Percentiles rank a stretch among this genome's conserved stretches.
These are phyloP conservation scores for Spodoptera litura DNA, from an alignment of 1,140 invertebrate genomes.

Conservation along the genomic window DNA sequence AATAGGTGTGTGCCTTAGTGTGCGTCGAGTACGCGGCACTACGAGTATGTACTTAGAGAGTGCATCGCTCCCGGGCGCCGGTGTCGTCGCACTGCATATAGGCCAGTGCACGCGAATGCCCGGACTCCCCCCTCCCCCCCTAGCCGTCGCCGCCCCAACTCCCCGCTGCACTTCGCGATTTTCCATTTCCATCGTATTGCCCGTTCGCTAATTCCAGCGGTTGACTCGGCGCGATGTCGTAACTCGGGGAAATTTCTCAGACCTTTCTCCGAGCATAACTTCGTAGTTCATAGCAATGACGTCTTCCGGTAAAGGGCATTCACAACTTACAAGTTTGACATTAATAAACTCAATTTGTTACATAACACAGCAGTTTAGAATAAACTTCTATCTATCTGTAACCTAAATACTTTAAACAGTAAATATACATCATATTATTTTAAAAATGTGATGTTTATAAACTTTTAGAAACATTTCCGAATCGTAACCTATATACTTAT, in stretches of 20 bases:
- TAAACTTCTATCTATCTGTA: constrained; percentile 28
- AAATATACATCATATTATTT: not conserved
- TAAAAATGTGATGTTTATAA: too few species aligned
- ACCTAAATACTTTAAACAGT: too few species aligned
- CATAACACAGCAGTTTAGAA: constrained; percentile 46
- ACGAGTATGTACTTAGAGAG: constrained; percentile 78
- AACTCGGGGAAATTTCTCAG: constrained; percentile 72
- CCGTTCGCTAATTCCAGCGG: constrained; percentile 75
- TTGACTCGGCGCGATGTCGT: constrained; percentile 66
- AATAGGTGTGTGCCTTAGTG: constrained; percentile 79
- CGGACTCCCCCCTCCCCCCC: constrained; percentile 58
- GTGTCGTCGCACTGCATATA: constrained; percentile 85
- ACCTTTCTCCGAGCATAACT: constrained; percentile 59
- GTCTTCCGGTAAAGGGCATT: constrained; percentile 61
- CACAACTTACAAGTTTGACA: constrained; percentile 45
- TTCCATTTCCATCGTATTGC: constrained; percentile 81
- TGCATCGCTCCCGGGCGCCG: constrained; percentile 83
- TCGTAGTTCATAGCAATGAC: constrained; percentile 39
- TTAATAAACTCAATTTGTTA: constrained; percentile 33
- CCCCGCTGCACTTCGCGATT: constrained; percentile 77
- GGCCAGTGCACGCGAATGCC: constrained; percentile 84
- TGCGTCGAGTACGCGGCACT: constrained; percentile 79
- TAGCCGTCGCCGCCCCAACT: constrained; percentile 43
- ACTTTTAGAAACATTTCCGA: not conserved
- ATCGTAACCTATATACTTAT: not conserved